These are phyloP conservation scores for Thaumetopoea pityocampa DNA, from an alignment of 1,140 invertebrate species.

Conservation along the genomic window DNA sequence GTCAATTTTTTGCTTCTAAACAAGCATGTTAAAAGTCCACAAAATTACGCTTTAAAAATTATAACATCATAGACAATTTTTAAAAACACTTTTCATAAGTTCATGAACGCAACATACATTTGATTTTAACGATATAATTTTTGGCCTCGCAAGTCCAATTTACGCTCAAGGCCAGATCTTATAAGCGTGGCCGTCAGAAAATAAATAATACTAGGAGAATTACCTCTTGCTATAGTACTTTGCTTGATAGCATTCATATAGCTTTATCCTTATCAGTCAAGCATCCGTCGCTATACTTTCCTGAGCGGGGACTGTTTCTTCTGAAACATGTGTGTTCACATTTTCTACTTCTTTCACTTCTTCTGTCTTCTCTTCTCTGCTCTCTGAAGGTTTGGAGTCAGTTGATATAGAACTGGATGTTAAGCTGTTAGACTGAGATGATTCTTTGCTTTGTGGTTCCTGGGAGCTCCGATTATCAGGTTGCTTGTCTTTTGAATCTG, in stretches of 20 bases:
- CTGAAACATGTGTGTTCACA: constrained; percentile 6
- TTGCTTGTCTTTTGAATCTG: constrained; percentile 52
- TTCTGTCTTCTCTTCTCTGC: constrained; percentile 29
- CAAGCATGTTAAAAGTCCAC: too few relatives aligned
- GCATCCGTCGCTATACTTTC: constrained; percentile 47
- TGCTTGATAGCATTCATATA: constrained; percentile 35
- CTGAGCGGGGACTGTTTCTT: constrained; percentile 9
- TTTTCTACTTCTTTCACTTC: constrained; percentile 22
- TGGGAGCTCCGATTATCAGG: constrained; percentile 49
- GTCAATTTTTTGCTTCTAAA: too few relatives aligned
- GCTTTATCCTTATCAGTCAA: constrained; percentile 52
- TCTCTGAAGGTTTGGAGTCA: constrained; percentile 50
- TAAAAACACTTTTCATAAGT: too few relatives aligned
- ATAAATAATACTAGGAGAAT: constrained; percentile 18
- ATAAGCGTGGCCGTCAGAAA: constrained; percentile 20
- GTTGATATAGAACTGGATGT: constrained; percentile 64
- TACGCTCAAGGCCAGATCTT: too few relatives aligned
- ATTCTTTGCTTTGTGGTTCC: constrained; percentile 60
- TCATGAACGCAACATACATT: too few relatives aligned
- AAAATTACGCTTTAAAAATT: too few relatives aligned
- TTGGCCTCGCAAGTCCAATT: too few relatives aligned
- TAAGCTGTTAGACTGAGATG: constrained; percentile 59
- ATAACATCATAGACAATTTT: too few relatives aligned
- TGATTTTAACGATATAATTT: too few relatives aligned
- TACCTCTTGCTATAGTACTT: constrained; percentile 41